Base-by-base conservation (phyloP, 2,888 invertebrate genomes). In the Penaeus monodon region DNA sequence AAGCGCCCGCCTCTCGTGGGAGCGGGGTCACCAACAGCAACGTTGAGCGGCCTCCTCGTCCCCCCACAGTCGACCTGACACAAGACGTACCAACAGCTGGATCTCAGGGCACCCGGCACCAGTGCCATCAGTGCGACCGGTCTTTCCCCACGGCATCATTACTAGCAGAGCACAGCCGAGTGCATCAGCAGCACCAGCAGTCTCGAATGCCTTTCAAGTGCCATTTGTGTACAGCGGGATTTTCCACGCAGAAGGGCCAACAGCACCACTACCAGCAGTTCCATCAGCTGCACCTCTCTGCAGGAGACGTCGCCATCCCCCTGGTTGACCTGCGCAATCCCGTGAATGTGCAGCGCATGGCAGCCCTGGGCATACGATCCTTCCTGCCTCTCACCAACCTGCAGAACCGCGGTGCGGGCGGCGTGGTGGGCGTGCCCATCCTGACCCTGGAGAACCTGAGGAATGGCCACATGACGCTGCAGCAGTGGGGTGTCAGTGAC, bases 221-320 rank as follows among this genome's bases (percentile, higher is more conserved):
- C 84, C 93, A 93, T 89, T 92, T 93, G 6, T 94, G 94, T 90
- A 93, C 93, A 85, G 93, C 93, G 90, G 92, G 92, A 81, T 93
- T 93, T 90, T 92, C 93, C 84, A 93, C 92, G 73, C 92, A 92
- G 85, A 93, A 93, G 86, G 92, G 92, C 81, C 91, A 94, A 12
- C 92, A 92, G n/a, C 93, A 93, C 70, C 94, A 94, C 88, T 93
- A 93, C 93, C 90, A 90, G 63, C 91, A 92, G 3, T 92, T 92
- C 2, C 93, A 93, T 91, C 92, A 92, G 84, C 70, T 90, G 33
- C 88, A 89, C 33, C 76, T 88, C 7, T 86, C 88, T 22, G 80
- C 89, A n/a, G 88, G 87, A 24, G 90, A 90, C 68, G 82, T 90
- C 33, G 90, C 89, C 49, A 89, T 90, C 57, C 90, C 90, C 27